Evolutionary conservation across 2,797 vertebrate species (phyloP), one percentile per base, ranked within the genome.

Genomic region (Diplodus sargus): DNA sequence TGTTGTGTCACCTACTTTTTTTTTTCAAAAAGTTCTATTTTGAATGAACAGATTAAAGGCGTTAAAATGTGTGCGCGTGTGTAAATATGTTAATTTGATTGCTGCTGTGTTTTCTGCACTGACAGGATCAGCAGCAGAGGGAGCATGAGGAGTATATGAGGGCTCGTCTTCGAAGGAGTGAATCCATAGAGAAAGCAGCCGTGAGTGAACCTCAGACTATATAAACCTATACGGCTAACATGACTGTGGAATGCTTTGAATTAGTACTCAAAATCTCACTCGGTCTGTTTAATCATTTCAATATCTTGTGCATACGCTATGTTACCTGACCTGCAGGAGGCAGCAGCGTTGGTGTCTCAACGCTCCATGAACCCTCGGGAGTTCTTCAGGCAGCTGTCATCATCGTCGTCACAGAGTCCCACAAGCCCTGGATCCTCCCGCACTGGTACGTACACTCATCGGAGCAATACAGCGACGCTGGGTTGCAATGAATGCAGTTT

Each of bases 181-280:
- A 96, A 74, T 95, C 96, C 68, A 95, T 96, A 30, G 96, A 96
- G 87, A 97, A 95, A 85, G 97, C 96, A 15, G 95, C 94, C 2
- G 97, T 97, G 87, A 95, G 96, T 92, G 3, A 42, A 52, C 58
- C 23, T 43, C 25, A n/a, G 0, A 16, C 25, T 14, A 28, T 18
- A 11, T 20, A 34, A 59, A 12, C 1, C 14, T 17, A 14, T 12
- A 17, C 25, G 53, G 15, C 17, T 20, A 25, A 64, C 51, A 14
- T 51, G 17, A 25, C 11, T 22, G 16, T 3, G 34, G 47, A 11
- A 12, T 28, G 10, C 28, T 56, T 72, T 60, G 13, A 60, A 70
- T 43, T 54, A 25, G 2, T 3, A 9, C 30, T 76, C 17, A 69
- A 52, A 69, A 4, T 39, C 2, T 0, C 15, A 16, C 28, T 39